Evolutionary conservation across 2,888 invertebrate species (phyloP), one percentile per base, ranked within the genome.

Genomic region (Prionchulus punctatus): DNA sequence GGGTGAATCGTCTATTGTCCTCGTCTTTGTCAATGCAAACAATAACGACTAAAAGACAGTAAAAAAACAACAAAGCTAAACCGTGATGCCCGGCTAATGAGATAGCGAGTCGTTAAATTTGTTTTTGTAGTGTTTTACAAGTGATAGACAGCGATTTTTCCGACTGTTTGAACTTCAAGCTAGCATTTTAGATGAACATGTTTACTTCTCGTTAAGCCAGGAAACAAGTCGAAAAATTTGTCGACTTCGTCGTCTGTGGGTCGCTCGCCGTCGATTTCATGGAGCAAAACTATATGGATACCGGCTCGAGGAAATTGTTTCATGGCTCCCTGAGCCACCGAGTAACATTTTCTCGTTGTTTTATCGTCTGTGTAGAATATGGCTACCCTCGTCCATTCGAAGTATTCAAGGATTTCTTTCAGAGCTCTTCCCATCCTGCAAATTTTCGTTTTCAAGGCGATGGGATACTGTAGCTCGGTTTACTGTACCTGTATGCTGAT

Each of bases 381-480:
- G n/a, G 63, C 64, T 23, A 64, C 61, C 18, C 62, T 61, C 12
- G 59, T 58, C 64, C 64, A 64, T 4, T 50, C 60, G 36, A 62
- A 62, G 31, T 61, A 60, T 15, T 42, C 45, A 61, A 64, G 62
- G 2, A 63, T 54, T 50, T 60, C 61, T 26, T 56, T 57, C 25
- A 64, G 54, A 2, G 63, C 64, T 30, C 59, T 57, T 1, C 63
- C 64, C 1, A 64, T 54, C 3, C 64, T 49, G 23, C 18, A 36
- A n/a, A n/a, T n/a, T n/a, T n/a, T n/a, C n/a, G n/a, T n/a, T n/a
- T n/a, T n/a, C n/a, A n/a, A n/a, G n/a, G n/a, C n/a, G n/a, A n/a
- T n/a, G n/a, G n/a, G n/a, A n/a, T n/a, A n/a, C n/a, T n/a, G n/a
- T n/a, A n/a, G n/a, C n/a, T n/a, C n/a, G n/a, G 36, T 36, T 36